A percentile compares a stretch with the other conserved stretches of the same genome.
phyloP scores from a whole-genome alignment of 2,113 vertebrate species.

The Sitta europaea region DNA sequence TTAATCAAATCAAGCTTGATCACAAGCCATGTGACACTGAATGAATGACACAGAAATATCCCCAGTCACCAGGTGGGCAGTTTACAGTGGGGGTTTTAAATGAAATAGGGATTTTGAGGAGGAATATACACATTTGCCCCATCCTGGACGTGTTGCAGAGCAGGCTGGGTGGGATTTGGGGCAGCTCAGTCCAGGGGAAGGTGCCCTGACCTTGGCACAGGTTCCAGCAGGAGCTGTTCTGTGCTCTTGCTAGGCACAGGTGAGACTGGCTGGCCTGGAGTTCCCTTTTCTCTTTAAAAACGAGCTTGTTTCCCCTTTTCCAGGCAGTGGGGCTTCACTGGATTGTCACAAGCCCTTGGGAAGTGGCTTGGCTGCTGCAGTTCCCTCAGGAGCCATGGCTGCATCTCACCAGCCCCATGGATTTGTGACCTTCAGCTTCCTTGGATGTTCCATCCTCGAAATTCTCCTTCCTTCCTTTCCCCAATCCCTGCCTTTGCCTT shows the following conservation, averaged over 20 bases:
- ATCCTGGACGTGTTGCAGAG: not conserved
- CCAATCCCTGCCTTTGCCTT: not conserved
- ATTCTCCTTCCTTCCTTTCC: not conserved
- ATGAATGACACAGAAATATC: not conserved
- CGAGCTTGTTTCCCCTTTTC: not conserved
- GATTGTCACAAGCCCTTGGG: not conserved
- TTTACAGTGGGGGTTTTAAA: not conserved
- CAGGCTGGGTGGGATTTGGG: not conserved
- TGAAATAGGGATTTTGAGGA: not conserved
- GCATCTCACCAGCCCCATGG: not conserved
- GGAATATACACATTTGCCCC: not conserved
- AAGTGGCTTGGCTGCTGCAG: not conserved
- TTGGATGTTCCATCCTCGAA: not conserved
- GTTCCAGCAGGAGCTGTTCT: not conserved
- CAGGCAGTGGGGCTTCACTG: not conserved
- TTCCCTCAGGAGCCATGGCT: not conserved
- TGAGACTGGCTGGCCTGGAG: not conserved
- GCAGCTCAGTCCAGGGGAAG: not conserved
- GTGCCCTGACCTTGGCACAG: not conserved
- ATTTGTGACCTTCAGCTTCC: not conserved
- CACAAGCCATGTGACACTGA: not conserved
- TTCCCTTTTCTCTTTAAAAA: not conserved
- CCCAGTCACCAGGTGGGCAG: not conserved
- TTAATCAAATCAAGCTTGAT: not conserved
- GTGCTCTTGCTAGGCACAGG: not conserved